Base-by-base conservation (phyloP, 2,113 vertebrate genomes). In the Ictalurus punctatus region DNA sequence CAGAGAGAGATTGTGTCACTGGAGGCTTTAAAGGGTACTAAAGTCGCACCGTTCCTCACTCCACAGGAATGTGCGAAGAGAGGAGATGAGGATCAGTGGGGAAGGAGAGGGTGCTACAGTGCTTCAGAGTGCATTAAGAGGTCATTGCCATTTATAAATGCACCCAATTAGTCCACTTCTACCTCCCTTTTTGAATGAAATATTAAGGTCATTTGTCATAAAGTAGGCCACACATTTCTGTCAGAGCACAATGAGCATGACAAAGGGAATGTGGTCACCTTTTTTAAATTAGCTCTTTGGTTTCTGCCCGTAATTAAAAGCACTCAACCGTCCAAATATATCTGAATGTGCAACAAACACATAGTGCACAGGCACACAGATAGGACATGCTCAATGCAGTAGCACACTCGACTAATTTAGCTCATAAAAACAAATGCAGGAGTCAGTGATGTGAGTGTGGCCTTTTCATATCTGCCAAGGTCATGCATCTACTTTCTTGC, bases 91-190 rank as follows among this genome's bases (percentile, higher is more conserved):
- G 21, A 48, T 59, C 40, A 58, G n/a, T 23, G 52, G 19, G 79
- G 40, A 67, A 71, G n/a, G 52, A 87, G 44, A 58, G 73, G 40
- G 40, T 71, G 34, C 17, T 48, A 69, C 81, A 89, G 52, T 54
- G 65, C 76, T 87, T 90, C 84, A 74, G 65, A 86, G 88, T 91
- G 86, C 88, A 91, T 79, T 78, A 86, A 83, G 83, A 92, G 89
- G 87, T 92, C 89, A 93, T 84, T 81, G 37, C 86, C 80, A 89
- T 90, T 83, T 87, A 87, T 93, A 92, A 91, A 92, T 91, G 88
- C 81, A 87, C 48, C 56, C 89, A 90, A 92, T 91, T 90, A 92
- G 92, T 93, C 91, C 90, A 91, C 58, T 91, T 90, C 89, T 86
- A 88, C 86, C 89, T 87, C 30, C 58, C 89, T 58, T 94, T 94